These are phyloP conservation scores for Melipona quadrifasciata DNA, from an alignment of 1,140 invertebrate species.

Conservation along the genomic window DNA sequence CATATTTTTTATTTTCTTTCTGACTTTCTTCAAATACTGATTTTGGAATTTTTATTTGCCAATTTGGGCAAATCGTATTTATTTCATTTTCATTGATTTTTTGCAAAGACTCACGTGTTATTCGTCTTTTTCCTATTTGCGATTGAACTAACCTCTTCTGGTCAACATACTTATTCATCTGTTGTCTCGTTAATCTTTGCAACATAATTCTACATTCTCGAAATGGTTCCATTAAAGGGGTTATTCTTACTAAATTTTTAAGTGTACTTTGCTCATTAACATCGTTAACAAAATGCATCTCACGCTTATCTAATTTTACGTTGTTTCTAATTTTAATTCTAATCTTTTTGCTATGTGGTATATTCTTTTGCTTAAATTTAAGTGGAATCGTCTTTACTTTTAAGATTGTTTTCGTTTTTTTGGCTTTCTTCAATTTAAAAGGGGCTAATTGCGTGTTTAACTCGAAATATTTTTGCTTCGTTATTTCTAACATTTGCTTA, in stretches of 20 bases:
- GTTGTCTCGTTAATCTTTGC: neutral
- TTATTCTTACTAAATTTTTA: neutral
- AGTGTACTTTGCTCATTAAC: neutral
- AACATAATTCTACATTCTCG: constrained; percentile 17
- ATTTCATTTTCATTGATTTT: neutral
- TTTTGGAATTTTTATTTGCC: constrained; percentile 33
- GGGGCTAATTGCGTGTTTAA: neutral
- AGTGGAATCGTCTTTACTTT: neutral
- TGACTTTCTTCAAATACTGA: constrained; percentile 19
- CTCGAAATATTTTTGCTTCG: neutral
- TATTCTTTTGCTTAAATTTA: neutral
- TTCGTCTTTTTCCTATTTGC: too few relatives aligned
- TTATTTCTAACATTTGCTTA: neutral
- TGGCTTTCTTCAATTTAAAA: fast-evolving
- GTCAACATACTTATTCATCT: neutral
- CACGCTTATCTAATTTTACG: too few relatives aligned
- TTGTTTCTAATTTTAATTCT: constrained; percentile 16
- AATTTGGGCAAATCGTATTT: neutral
- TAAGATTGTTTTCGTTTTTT: neutral
- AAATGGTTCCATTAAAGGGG: neutral
- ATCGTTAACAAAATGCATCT: constrained; percentile 4
- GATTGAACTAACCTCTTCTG: neutral
- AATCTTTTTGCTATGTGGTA: neutral
- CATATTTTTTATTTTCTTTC: too few relatives aligned
- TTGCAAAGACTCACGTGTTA: fast-evolving